A percentile compares a stretch with the other conserved stretches of the same genome.
phyloP scores from a whole-genome alignment of 2,888 invertebrate genomes.

The Drosophila algonquin region DNA sequence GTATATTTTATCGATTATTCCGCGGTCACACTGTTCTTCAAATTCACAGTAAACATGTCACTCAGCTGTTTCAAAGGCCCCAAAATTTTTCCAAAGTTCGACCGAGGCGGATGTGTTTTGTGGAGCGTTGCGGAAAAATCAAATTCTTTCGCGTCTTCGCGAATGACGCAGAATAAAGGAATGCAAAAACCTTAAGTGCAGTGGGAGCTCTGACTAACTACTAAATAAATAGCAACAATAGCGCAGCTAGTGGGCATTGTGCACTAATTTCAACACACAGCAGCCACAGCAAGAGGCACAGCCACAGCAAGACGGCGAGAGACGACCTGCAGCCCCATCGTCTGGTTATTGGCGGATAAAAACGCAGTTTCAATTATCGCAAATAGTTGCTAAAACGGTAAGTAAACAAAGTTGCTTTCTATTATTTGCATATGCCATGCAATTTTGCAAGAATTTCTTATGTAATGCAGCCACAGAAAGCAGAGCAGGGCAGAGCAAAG shows the following conservation, averaged over 20 bases:
- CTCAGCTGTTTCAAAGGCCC: too few relatives aligned
- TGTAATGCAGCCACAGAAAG: slow-evolving; percentile 31
- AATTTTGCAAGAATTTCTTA: slow-evolving; percentile 19
- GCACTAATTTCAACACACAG: not conserved
- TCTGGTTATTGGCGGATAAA: slow-evolving; percentile 1
- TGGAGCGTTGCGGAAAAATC: not conserved
- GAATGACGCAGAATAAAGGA: slow-evolving; percentile 36
- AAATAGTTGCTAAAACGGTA: slow-evolving; percentile 36
- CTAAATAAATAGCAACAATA: slow-evolving; percentile 9
- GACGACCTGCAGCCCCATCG: not conserved
- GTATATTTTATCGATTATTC: too few relatives aligned
- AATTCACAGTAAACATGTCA: too few relatives aligned
- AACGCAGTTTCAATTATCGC: slow-evolving; percentile 16
- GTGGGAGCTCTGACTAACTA: not conserved
- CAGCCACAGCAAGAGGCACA: slow-evolving; percentile 4
- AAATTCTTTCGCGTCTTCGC: slow-evolving; percentile 20
- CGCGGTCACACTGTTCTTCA: too few relatives aligned
- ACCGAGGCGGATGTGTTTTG: not conserved
- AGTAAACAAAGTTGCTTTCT: slow-evolving; percentile 18
- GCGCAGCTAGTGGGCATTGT: slow-evolving; percentile 7
- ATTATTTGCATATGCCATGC: slow-evolving; percentile 11
- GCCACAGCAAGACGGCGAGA: not conserved
- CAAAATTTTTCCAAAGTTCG: not conserved
- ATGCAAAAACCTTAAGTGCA: slow-evolving; percentile 14
- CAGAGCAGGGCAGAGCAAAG: not conserved